Evolutionary conservation across 2,888 invertebrate species (phyloP), one percentile per base, ranked within the genome.

Genomic region (Troglohyphantes excavatus): DNA sequence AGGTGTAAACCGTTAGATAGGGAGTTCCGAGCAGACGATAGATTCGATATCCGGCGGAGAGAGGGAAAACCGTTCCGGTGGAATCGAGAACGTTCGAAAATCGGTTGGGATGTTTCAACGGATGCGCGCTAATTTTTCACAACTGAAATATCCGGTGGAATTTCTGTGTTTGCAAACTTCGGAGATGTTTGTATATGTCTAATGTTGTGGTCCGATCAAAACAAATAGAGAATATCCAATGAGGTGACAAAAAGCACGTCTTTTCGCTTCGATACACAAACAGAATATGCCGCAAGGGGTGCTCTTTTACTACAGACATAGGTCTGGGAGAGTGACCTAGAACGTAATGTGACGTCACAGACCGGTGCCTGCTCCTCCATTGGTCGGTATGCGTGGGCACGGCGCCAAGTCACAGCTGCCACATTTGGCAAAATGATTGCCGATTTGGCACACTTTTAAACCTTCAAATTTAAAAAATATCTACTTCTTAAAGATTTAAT

Each of bases 331-430:
- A 70, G 78, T 90, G 88, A 88, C 88, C 89, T 90, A 84, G 78
- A 84, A 83, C 84, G 89, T 90, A 84, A n/a, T 2, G 83, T 90
- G 78, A 84, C 70, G 84, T 84, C 84, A 83, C 83, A 26, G 61
- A 53, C 81, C 79, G 81, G 88, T 53, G 61, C 43, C 59, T 21
- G 5, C 33, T n/a, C 75, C 63, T 68, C 78, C 39, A 83, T 79
- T 83, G 78, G 83, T 29, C 43, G 79, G 81, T 23, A 46, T 65
- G 53, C n/a, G 83, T 78, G 84, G 84, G 84, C 83, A 90, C 84
- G 84, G 83, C 89, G 89, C 89, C 89, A 90, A 78, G 19, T 33
- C 68, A 65, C n/a, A 27, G 29, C 0, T 19, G 53, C 53, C 29
- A 26, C 6, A 2, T 6, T 19, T 61, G 61, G 61, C 61, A 9